These are phyloP conservation scores for Cygnus atratus DNA, from an alignment of 2,113 vertebrate species.

Conservation along the genomic window DNA sequence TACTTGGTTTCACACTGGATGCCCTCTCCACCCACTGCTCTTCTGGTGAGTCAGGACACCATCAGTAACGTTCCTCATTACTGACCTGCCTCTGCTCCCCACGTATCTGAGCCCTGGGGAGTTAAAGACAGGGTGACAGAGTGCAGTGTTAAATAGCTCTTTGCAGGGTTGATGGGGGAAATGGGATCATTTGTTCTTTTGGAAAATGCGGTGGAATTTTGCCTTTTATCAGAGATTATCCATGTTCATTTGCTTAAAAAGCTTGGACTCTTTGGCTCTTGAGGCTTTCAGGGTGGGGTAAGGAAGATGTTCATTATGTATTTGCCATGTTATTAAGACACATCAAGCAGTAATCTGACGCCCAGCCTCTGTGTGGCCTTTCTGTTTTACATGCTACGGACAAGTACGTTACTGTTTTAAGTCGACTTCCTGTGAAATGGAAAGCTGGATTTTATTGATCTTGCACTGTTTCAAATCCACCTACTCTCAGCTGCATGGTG, in stretches of 20 bases:
- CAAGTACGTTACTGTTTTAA: constrained; percentile 63
- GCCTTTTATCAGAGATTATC: background rate
- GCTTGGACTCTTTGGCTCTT: background rate
- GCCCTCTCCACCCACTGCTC: background rate
- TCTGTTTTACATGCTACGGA: constrained; percentile 43
- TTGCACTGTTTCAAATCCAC: constrained; percentile 49
- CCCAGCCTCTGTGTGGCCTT: constrained; percentile 55
- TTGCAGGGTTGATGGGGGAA: background rate
- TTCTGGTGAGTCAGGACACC: background rate
- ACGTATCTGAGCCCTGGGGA: background rate
- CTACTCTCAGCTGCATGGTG: constrained; percentile 59
- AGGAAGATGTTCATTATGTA: constrained; percentile 36
- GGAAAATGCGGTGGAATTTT: background rate
- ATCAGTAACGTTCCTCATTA: accelerated
- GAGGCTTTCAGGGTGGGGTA: background rate
- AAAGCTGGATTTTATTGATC: constrained; percentile 52
- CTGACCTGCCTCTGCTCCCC: background rate
- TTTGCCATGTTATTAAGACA: background rate
- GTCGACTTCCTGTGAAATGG: constrained; percentile 48
- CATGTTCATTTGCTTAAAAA: background rate
- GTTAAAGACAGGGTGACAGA: background rate
- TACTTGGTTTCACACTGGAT: background rate
- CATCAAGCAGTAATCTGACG: background rate
- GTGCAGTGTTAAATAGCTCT: background rate
- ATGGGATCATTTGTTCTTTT: background rate